phyloP scores from a whole-genome alignment of 2,888 invertebrate genomes.

The Hydrotaea cyrtoneurina region DNA sequence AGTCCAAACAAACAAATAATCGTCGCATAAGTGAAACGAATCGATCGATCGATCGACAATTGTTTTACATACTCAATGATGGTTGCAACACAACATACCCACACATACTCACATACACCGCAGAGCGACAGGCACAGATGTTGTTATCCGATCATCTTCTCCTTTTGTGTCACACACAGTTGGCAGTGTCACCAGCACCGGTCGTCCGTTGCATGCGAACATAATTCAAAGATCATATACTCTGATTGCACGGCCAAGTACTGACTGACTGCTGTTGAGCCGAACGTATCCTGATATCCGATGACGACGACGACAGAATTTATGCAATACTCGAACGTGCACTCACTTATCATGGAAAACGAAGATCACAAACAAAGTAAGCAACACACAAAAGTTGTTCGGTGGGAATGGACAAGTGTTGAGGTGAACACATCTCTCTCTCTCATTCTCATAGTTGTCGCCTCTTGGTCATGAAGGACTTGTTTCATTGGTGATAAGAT shows the following conservation, averaged over 20 bases:
- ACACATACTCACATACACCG: not conserved
- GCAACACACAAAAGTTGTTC: conserved; percentile 9
- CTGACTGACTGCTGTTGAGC: too few species aligned
- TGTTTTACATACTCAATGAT: conserved; percentile 41
- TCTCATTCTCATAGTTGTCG: too few species aligned
- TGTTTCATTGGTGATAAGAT: conserved; percentile 47
- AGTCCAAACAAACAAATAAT: not conserved
- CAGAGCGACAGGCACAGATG: conserved; percentile 17
- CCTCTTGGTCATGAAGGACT: not conserved
- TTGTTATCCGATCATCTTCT: not conserved
- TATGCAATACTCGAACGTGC: conserved; percentile 5
- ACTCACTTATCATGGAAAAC: too few species aligned
- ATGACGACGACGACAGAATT: not conserved
- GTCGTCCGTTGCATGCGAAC: conserved; percentile 11
- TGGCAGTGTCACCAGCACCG: conserved; percentile 17
- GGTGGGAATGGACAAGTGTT: conserved; percentile 22
- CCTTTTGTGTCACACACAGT: conserved; percentile 9
- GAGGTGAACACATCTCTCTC: not conserved
- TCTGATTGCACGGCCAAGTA: not conserved
- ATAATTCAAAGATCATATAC: conserved; percentile 21
- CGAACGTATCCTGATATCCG: not conserved
- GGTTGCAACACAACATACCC: conserved; percentile 14
- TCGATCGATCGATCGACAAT: not conserved
- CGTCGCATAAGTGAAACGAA: not conserved
- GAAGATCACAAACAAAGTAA: not conserved